Base-by-base conservation (phyloP, 2,888 invertebrate species). In the Brenthis daphne region DNA sequence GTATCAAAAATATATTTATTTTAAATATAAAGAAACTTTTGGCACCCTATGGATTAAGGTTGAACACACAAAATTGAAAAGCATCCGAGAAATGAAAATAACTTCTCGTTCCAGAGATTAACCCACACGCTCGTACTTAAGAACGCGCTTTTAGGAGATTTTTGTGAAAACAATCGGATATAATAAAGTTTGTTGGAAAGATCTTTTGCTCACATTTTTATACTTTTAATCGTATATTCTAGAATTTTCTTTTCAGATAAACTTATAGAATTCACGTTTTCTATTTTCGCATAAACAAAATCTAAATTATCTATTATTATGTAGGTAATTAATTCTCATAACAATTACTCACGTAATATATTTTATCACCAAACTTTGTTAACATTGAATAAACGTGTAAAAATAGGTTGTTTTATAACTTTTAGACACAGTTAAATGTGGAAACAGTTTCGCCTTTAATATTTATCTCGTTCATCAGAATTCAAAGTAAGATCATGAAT, bases 21-120 rank as follows among this genome's bases (percentile, higher is more conserved):
- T 37, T 50, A 50, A 50, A 65, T 50, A 3, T 56, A 65, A 50
- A 14, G 20, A 16, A 57, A 37, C 29, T 50, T 33, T 65, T 37
- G 29, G 14, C 65, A 51, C 50, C 20, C 48, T 14, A 50, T 57
- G 56, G 65, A 65, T 57, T 65, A 65, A 65, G 57, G 57, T 65
- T 65, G 37, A 65, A 57, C 57, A 57, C 50, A 56, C 50, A 65
- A 57, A 65, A 48, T 57, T 65, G 65, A 65, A 65, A 63, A 57
- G 33, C 65, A 65, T 65, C 57, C 65, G 65, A 65, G 55, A 64
- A 57, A 65, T 57, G 65, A 57, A 57, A 65, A 65, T 65, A 57
- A 56, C 50, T 65, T 43, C 56, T 65, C 43, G 57, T 65, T 48
- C 50, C 56, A 50, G 65, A 65, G 65, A 65, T 65, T 57, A 65